Percentiles rank a stretch among this genome's conserved stretches.
Evolutionary conservation across 2,888 invertebrate genomes (phyloP).

Genomic region (Cheilosia impressa): DNA sequence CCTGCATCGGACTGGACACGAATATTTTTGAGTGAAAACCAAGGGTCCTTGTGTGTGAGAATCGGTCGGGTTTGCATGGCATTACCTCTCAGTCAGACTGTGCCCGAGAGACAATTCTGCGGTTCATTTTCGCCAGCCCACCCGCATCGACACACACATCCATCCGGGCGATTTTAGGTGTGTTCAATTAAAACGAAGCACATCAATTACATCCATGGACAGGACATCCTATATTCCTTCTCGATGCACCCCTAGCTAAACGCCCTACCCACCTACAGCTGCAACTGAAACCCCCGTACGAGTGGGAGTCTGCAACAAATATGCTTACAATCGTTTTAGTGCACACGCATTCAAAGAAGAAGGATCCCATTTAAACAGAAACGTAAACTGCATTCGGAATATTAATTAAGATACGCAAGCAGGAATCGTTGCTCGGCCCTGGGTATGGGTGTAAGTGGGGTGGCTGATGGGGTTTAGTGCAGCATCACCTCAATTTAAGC

Average conservation of each 20-base stretch:
- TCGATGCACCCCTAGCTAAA: neutral
- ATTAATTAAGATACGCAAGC: slow-evolving; percentile 70
- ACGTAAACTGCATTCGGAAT: slow-evolving; percentile 67
- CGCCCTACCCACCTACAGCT: neutral
- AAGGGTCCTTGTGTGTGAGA: too few species aligned
- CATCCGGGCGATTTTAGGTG: slow-evolving; percentile 53
- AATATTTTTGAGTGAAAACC: too few species aligned
- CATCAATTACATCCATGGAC: slow-evolving; percentile 62
- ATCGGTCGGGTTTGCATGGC: too few species aligned
- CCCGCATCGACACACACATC: slow-evolving; percentile 12
- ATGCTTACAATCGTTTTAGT: slow-evolving; percentile 39
- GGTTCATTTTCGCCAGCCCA: neutral
- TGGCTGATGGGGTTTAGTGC: neutral
- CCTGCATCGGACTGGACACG: too few species aligned
- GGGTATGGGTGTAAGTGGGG: neutral
- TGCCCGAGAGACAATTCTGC: neutral
- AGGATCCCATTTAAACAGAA: slow-evolving; percentile 51
- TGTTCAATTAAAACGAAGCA: slow-evolving; percentile 69
- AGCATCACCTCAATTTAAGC: slow-evolving; percentile 39
- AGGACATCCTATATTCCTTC: slow-evolving; percentile 25
- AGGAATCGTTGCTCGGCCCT: slow-evolving; percentile 23
- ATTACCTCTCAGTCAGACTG: slow-evolving; percentile 4
- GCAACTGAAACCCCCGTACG: neutral
- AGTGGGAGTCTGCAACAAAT: slow-evolving; percentile 9
- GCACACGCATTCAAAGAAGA: slow-evolving; percentile 45